These are phyloP conservation scores for Megaceryle alcyon DNA, from an alignment of 2,797 vertebrate genomes.

Conservation along the genomic window DNA sequence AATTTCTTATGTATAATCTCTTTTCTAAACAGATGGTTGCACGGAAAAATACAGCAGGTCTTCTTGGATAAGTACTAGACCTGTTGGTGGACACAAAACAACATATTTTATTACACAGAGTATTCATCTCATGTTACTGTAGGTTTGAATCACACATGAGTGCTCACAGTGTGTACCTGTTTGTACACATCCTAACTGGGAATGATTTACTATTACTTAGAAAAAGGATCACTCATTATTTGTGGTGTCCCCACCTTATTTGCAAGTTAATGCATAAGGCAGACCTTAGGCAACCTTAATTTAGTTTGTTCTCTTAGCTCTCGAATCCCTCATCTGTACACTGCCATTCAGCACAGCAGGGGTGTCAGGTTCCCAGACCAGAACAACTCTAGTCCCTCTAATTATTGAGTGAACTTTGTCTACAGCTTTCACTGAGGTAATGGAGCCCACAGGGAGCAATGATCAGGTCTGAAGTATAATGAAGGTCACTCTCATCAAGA, in stretches of 20 bases:
- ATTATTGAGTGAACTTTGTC: conserved; percentile 65
- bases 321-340: conserved; percentile 21
- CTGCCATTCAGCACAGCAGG: conserved; percentile 59
- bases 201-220: not conserved
- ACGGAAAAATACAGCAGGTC: not conserved
- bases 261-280: conserved; percentile 38
- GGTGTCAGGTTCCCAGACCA: conserved; percentile 56
- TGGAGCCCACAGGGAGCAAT: conserved; percentile 42
- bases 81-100: not conserved
- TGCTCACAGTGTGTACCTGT: not conserved
- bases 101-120: not conserved
- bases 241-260: not conserved
- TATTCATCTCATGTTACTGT: not conserved
- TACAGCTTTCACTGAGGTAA: conserved; percentile 51
- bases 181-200: not conserved
- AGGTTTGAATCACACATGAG: not conserved
- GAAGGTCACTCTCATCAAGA: conserved; percentile 54
- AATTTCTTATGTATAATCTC: not conserved
- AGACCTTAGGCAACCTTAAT: conserved; percentile 34
- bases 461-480: conserved; percentile 53
- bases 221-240: not conserved
- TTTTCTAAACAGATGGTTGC: not conserved
- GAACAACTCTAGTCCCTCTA: conserved; percentile 52
- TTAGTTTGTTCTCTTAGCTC: conserved; percentile 1
- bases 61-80: not conserved